Evolutionary conservation across 37 sponge, comb jelly and placozoan genomes (phyloP), one percentile per base, ranked within the genome.

Genomic region (Cladorhizidae sp.): DNA sequence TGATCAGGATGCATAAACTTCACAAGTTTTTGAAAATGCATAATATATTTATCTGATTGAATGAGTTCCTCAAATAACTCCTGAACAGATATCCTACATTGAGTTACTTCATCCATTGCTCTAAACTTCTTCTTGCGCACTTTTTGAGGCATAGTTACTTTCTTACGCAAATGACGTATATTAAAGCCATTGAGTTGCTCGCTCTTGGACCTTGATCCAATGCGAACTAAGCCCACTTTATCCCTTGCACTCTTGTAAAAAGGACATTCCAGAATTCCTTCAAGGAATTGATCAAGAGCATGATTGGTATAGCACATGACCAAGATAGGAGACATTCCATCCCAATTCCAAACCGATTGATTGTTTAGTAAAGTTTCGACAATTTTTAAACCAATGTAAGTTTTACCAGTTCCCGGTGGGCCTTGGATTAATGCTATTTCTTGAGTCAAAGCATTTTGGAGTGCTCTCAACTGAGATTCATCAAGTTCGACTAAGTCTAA

Each of bases 321-420:
- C 18, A 98, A 63, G 37, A 98, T 98, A 9, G 98, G 87, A 54
- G 85, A 45, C 6, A 41, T 71, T 23, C 26, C 40, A 14, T 25
- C 3, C 1, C 74, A 59, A 74, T 85, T 90, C 91, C 87, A 90
- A 23, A 84, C 45, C 6, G 49, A 15, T 36, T 74, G 41, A 70
- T 94, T 93, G 12, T 67, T 64, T 21, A 89, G 67, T 3, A 96
- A 62, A 14, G 85, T 65, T 36, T 95, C 76, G 15, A 92, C 88
- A 33, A 94, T 76, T 70, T 94, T 92, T 36, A 84, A 45, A 8
- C 98, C 98, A 84, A 97, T 82, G 63, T 89, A 94, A 26, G 98
- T 95, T 83, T 97, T 97, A 7, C 98, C 98, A 28, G 95, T 97
- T 37, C 98, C 98, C 33, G 98, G 98, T 40, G 98, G 98, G 21